These are phyloP conservation scores for Tokudaia tokunoshimensis DNA, from an alignment of 2,797 vertebrate genomes.

Conservation along the genomic window DNA sequence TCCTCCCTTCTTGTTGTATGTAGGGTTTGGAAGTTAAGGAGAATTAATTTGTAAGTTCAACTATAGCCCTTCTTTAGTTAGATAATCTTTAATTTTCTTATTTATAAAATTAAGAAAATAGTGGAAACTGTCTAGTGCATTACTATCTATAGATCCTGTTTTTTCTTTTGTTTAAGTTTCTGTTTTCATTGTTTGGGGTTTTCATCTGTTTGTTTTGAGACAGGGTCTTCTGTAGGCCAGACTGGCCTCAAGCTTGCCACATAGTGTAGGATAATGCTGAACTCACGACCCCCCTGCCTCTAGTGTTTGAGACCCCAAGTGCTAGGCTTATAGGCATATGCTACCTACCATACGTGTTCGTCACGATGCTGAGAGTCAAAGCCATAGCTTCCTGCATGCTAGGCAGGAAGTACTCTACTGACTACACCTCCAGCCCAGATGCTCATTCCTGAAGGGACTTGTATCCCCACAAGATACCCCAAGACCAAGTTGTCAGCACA, in stretches of 20 bases:
- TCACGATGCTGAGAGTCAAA: not conserved
- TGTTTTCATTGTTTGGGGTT: not conserved
- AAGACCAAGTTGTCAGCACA: not conserved
- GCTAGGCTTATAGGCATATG: not conserved
- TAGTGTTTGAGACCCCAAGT: too few relatives aligned
- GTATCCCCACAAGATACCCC: not conserved
- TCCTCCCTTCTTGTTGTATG: not conserved
- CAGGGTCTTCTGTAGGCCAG: not conserved
- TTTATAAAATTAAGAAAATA: conserved; percentile 57
- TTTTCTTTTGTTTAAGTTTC: not conserved
- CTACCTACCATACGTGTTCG: not conserved
- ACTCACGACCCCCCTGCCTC: not conserved
- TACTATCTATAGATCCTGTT: not conserved
- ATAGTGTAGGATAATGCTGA: not conserved
- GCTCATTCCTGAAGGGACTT: not conserved
- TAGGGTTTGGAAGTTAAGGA: conserved; percentile 40
- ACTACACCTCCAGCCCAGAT: too few relatives aligned
- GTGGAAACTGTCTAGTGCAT: not conserved
- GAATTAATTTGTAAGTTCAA: not conserved
- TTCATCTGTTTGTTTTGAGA: not conserved
- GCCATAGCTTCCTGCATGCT: not conserved
- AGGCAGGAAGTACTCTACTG: not conserved
- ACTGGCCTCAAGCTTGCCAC: not conserved
- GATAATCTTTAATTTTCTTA: conserved; percentile 52
- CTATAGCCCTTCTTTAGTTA: not conserved